Conservation (phyloP, 2,113 vertebrate genomes). For the Melanocharis versteri region DNA sequence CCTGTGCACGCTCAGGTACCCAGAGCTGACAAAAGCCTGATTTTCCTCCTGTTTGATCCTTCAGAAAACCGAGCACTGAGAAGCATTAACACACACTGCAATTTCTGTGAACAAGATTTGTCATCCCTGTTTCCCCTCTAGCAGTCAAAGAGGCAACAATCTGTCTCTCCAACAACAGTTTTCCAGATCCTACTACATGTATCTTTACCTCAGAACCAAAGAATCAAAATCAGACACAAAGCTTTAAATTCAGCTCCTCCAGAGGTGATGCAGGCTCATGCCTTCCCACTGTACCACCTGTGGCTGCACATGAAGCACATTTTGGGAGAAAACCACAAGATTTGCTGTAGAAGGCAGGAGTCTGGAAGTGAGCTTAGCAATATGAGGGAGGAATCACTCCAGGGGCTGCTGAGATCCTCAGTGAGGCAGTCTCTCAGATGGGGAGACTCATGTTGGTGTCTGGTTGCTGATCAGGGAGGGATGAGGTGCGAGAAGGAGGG, state of each 20-base stretch:
- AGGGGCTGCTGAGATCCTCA: neutral
- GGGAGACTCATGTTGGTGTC: neutral
- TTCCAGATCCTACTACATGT: neutral
- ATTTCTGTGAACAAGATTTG: neutral
- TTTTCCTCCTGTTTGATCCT: neutral
- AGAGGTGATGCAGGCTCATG: neutral
- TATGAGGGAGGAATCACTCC: neutral
- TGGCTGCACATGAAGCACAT: rapidly evolving
- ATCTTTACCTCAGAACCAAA: neutral
- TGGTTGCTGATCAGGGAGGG: neutral
- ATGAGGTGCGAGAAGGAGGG: neutral
- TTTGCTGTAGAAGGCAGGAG: neutral
- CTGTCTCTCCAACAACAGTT: neutral
- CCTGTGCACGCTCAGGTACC: neutral
- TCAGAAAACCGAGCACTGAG: neutral
- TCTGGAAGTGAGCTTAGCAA: neutral
- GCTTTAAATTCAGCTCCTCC: neutral
- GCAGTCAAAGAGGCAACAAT: neutral
- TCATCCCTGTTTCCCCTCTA: neutral
- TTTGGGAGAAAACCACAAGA: neutral
- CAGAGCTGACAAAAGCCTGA: neutral
- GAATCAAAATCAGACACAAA: neutral
- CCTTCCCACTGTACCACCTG: neutral
- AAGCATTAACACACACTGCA: neutral
- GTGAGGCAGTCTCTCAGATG: rapidly evolving